Conservation (phyloP, 1,140 invertebrate species). For the Cotesia glomerata region DNA sequence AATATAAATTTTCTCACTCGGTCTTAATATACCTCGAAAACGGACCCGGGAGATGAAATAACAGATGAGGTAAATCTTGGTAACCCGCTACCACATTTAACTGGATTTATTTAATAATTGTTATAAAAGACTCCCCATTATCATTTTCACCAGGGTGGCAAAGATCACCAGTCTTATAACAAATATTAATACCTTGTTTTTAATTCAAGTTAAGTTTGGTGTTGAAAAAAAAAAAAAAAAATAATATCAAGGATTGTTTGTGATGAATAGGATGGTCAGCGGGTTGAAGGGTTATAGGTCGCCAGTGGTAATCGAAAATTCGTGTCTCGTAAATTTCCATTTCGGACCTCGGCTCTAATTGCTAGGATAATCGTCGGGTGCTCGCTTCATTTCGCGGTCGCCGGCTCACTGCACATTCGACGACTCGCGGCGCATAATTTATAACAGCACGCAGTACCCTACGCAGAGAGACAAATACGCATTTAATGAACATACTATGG, state of each 20-base stretch:
- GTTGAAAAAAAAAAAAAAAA: too few relatives aligned
- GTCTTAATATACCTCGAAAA: too few relatives aligned
- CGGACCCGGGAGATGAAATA: slow-evolving; percentile 36
- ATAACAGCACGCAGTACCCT: slow-evolving; percentile 25
- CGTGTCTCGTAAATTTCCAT: slow-evolving; percentile 11
- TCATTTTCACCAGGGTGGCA: neutral
- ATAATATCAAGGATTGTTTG: too few relatives aligned
- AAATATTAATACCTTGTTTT: neutral
- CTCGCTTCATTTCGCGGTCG: slow-evolving; percentile 20
- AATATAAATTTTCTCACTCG: neutral
- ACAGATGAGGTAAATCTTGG: slow-evolving; percentile 44
- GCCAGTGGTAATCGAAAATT: slow-evolving; percentile 5
- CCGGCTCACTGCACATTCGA: slow-evolving; percentile 15
- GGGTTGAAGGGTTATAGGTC: neutral
- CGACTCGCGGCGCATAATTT: slow-evolving; percentile 35
- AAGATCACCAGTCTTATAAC: neutral
- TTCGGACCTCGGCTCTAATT: slow-evolving; percentile 7
- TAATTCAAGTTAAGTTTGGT: neutral
- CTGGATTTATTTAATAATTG: slow-evolving; percentile 42
- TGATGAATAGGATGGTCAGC: too few relatives aligned
- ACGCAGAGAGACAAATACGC: slow-evolving; percentile 28
- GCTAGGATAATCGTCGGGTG: slow-evolving; percentile 15
- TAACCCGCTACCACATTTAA: slow-evolving; percentile 27
- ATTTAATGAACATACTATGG: slow-evolving; percentile 39
- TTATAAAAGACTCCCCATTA: slow-evolving; percentile 41